Conservation (phyloP, 2,113 vertebrate species). For the Kryptolebias marmoratus region DNA sequence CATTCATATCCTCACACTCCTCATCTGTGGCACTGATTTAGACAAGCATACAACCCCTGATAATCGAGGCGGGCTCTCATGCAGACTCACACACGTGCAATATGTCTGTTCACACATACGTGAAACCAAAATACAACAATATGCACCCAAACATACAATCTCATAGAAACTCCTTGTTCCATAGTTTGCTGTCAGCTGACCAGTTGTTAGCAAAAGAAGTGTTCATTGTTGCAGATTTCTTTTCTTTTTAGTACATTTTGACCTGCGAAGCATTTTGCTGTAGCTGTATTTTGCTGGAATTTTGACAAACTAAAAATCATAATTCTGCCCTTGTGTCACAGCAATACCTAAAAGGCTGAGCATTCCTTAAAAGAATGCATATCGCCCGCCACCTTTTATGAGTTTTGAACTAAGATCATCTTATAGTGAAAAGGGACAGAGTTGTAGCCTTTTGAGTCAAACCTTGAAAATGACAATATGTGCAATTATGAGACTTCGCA, state of each 20-base stretch:
- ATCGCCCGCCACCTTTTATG: too few relatives aligned
- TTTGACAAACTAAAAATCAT: conserved; percentile 24
- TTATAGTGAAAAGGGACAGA: too few relatives aligned
- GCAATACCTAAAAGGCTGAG: too few relatives aligned
- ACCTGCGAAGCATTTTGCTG: conserved; percentile 20
- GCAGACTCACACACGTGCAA: conserved; percentile 29
- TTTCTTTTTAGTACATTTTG: background rate
- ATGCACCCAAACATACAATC: conserved; percentile 10
- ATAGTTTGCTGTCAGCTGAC: conserved; percentile 25
- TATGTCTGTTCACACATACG: conserved; percentile 47
- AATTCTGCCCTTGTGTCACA: background rate
- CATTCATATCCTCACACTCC: conserved; percentile 35
- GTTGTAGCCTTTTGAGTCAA: too few relatives aligned
- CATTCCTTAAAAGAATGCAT: too few relatives aligned
- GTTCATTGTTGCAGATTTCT: conserved; percentile 19
- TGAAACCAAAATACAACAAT: conserved; percentile 33
- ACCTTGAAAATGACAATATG: too few relatives aligned
- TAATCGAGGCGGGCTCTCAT: conserved; percentile 18
- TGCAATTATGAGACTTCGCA: too few relatives aligned
- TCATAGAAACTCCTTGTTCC: conserved; percentile 23
- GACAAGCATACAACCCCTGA: conserved; percentile 23
- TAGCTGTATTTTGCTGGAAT: conserved; percentile 1
- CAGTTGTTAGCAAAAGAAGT: conserved; percentile 5
- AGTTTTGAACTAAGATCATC: too few relatives aligned
- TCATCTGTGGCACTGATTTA: conserved; percentile 30